A percentile compares a stretch with the other conserved stretches of the same genome.
Conservation (phyloP, 30 jellyfish, hydroid and myxozoan genomes). For the Nemopilema nomurai region DNA sequence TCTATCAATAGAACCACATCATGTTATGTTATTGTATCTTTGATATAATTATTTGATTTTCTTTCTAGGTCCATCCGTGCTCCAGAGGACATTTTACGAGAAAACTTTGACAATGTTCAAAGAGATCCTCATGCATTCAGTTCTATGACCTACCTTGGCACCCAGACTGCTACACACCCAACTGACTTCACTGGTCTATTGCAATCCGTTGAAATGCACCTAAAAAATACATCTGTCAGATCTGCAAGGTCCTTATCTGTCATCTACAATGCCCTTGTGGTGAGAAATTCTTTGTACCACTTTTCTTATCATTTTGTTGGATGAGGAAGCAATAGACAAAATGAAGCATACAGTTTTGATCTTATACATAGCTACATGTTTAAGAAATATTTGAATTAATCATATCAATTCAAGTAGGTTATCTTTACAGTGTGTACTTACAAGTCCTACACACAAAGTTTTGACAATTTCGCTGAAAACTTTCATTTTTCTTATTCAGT, state of each 20-base stretch:
- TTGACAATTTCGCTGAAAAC: no score
- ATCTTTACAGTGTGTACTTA: no score
- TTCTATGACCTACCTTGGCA: slow-evolving; percentile 92
- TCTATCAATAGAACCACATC: no score
- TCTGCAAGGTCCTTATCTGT: slow-evolving; percentile 93
- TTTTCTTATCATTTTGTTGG: not conserved
- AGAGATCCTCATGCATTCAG: slow-evolving; percentile 97
- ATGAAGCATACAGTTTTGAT: not conserved
- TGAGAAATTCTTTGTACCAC: slow-evolving; percentile 18
- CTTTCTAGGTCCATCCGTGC: slow-evolving; percentile 55
- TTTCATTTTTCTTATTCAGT: no score
- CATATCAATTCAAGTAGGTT: no score
- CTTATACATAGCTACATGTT: not conserved
- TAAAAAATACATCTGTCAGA: slow-evolving; percentile 87
- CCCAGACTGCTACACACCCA: slow-evolving; percentile 83
- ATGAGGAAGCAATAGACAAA: not conserved
- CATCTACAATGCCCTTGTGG: slow-evolving; percentile 93
- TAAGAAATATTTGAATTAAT: no score
- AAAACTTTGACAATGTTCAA: slow-evolving; percentile 74
- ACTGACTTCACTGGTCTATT: slow-evolving; percentile 80
- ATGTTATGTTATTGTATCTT: no score
- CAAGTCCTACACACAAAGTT: no score
- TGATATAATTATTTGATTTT: not conserved
- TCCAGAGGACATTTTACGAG: slow-evolving; percentile 91
- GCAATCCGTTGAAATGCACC: slow-evolving; percentile 74